These are phyloP conservation scores for Philypnodon macrostomus DNA, from an alignment of 2,797 vertebrate species.

Conservation along the genomic window DNA sequence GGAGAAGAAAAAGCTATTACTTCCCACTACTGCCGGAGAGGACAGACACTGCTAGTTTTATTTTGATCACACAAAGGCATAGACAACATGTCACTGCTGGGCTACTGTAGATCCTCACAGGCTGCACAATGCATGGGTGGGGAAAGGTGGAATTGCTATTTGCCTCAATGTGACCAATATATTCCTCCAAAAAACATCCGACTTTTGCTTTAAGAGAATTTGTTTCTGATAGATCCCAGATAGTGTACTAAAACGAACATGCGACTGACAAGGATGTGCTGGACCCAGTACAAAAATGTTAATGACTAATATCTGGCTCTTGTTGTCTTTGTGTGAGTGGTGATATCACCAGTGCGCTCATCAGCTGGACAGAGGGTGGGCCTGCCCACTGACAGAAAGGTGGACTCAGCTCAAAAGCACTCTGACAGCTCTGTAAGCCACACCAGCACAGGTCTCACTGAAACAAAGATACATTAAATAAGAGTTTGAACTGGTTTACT, in stretches of 20 bases:
- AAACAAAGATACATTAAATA: constrained; percentile 23
- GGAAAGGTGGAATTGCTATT: neutral
- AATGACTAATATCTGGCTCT: constrained; percentile 47
- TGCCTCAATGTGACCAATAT: neutral
- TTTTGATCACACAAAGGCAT: too few species aligned
- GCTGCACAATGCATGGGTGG: too few species aligned
- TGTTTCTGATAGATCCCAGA: too few species aligned
- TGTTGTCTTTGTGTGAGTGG: constrained; percentile 36
- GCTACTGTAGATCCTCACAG: neutral
- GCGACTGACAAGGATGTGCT: constrained; percentile 28
- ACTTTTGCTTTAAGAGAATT: neutral
- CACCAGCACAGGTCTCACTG: constrained; percentile 40
- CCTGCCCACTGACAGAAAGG: constrained; percentile 38
- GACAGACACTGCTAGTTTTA: too few species aligned
- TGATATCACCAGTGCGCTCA: constrained; percentile 48
- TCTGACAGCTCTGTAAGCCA: constrained; percentile 34
- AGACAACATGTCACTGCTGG: neutral
- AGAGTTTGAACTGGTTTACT: constrained; percentile 27
- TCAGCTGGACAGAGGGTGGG: constrained; percentile 38
- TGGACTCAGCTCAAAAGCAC: constrained; percentile 18
- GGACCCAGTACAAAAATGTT: constrained; percentile 56
- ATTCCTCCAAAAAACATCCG: neutral
- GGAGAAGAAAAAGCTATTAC: too few species aligned
- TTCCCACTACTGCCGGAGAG: too few species aligned
- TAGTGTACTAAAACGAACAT: too few species aligned